Evolutionary conservation across 2,797 vertebrate species (phyloP), one percentile per base, ranked within the genome.

Genomic region (Allochrocebus solatus): DNA sequence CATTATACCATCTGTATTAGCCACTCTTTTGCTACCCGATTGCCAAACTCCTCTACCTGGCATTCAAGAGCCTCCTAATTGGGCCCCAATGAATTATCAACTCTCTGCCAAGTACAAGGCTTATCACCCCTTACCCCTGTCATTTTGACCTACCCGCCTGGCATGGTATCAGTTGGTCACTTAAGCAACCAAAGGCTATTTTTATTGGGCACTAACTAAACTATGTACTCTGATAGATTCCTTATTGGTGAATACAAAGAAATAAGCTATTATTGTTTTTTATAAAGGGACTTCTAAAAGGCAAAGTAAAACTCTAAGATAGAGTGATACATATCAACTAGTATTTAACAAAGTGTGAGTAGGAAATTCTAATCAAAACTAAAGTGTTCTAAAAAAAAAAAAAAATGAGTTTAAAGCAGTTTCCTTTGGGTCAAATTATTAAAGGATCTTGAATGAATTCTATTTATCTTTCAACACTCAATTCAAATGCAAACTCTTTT

Each of bases 401-500:
- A 41, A 28, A 48, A 11, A 67, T 19, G 3, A 85, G 2, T 78
- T 61, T 72, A 64, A 48, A 13, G 83, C 48, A 59, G 8, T 70
- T 89, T 85, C 55, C 48, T 59, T 93, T 30, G 2, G 28, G 28
- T 80, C 59, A 95, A 72, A 76, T 89, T 90, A 92, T 24, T 83
- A 74, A 81, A 75, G 16, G 21, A 48, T 67, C 41, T 94, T 96
- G 64, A 96, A 76, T 96, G 94, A 96, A 86, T 85, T 89, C 5
- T 70, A 33, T 86, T 89, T 57, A 30, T 91, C 26, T 83, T 79
- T 91, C 16, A 39, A 61, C 14, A 64, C 4, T 48, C 53, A 72
- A 79, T 7, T 89, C 16, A 96, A 93, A 76, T 76, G 33, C 30
- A 75, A 89, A 75, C 4, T 81, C 36, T 91, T 89, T 88, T 16